phyloP scores from a whole-genome alignment of 1,140 invertebrate species.

The Venturia canescens region DNA sequence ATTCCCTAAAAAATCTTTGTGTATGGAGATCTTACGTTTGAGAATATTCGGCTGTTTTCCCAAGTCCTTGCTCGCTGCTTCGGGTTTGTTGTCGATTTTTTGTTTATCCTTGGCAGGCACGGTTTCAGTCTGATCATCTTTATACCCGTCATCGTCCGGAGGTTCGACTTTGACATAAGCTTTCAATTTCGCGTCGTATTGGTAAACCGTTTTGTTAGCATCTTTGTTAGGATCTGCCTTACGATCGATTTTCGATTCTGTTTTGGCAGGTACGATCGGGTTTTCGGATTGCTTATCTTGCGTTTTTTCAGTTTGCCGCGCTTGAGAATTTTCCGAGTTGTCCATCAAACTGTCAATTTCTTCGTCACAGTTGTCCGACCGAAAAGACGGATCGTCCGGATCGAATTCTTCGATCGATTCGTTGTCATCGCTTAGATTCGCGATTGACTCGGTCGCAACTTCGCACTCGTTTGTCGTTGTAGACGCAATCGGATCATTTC shows the following conservation, averaged over 20 bases:
- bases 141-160: conserved; percentile 22
- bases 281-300: neutral
- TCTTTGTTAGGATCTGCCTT: conserved; percentile 42
- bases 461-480: too few species aligned
- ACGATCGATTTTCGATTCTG: neutral
- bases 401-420: conserved; percentile 74
- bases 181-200: conserved; percentile 59
- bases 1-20: conserved; percentile 35
- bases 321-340: neutral
- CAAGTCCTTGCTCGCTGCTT: conserved; percentile 44
- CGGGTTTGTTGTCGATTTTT: conserved; percentile 42
- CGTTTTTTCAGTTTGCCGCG: neutral
- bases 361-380: conserved; percentile 56
- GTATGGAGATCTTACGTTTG: conserved; percentile 59
- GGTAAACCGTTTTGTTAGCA: conserved; percentile 55
- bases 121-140: neutral
- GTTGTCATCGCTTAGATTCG: conserved; percentile 61
- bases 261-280: neutral
- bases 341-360: conserved; percentile 50
- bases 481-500: too few species aligned
- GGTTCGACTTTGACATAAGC: conserved; percentile 61
- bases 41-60: conserved; percentile 64
- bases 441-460: neutral
- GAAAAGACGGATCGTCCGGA: conserved; percentile 68
- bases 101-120: conserved; percentile 19